Conservation (phyloP, 2,797 vertebrate genomes). For the Pteronotus mesoamericanus region DNA sequence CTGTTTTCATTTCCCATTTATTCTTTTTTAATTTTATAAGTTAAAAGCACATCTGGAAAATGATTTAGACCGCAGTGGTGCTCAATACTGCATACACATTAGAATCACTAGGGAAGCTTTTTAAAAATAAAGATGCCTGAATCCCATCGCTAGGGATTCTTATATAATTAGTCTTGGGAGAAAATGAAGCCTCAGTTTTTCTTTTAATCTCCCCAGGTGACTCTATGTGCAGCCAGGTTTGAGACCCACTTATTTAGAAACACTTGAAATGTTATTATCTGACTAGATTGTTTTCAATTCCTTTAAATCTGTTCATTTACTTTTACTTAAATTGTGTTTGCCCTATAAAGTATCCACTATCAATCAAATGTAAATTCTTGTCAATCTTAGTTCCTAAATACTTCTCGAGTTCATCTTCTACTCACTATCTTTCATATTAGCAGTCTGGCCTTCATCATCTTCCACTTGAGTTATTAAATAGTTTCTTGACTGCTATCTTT, state of each 20-base stretch:
- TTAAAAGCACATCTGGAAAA: conserved; percentile 54
- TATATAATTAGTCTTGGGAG: conserved; percentile 46
- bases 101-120: conserved; percentile 17
- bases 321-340: not conserved
- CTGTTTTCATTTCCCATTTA: not conserved
- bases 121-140: conserved; percentile 33
- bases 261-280: not conserved
- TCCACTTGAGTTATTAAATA: not conserved
- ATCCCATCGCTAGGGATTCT: conserved; percentile 32
- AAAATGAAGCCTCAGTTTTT: not conserved
- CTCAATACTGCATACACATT: conserved; percentile 15
- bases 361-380: not conserved
- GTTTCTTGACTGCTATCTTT: not conserved
- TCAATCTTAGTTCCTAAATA: not conserved
- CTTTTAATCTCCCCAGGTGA: not conserved
- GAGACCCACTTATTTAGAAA: conserved; percentile 9
- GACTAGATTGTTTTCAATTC: not conserved
- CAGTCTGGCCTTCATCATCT: not conserved
- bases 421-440: not conserved
- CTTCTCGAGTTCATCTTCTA: not conserved
- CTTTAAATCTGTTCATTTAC: not conserved
- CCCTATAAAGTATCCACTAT: not conserved
- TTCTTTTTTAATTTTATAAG: conserved; percentile 35
- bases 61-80: not conserved
- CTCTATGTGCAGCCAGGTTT: conserved; percentile 5